Evolutionary conservation across 2,797 vertebrate species (phyloP), one percentile per base, ranked within the genome.

Genomic region (Peromyscus melanophrys): DNA sequence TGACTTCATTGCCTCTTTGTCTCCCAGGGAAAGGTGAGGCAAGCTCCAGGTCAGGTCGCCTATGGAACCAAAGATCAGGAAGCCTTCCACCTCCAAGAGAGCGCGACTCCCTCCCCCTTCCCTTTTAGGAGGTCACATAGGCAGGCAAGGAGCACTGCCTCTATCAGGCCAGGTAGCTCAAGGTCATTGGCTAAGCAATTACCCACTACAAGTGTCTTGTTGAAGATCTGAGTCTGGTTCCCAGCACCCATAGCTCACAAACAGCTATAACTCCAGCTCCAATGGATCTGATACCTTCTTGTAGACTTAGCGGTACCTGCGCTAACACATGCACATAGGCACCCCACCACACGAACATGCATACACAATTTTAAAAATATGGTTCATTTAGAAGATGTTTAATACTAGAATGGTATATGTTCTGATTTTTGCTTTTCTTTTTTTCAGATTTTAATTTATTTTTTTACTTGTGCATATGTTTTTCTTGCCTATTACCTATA

Each of bases 401-500:
- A 80, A 52, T 57, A 80, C 10, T 12, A 80, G 19, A 78, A 78
- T 19, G 43, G 29, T 29, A 29, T 78, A 78, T 82, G 55, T 59
- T 59, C 52, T 40, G 55, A 82, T 59, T 82, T 59, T 81, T 82
- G 80, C 6, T 88, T 75, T 88, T 34, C 84, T 71, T 95, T 75
- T 71, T 6, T 25, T 6, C 37, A 88, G 27, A 13, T 81, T 46
- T 27, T 69, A 61, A 40, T 46, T 92, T 46, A 61, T 40, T 57
- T n/a, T 88, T 88, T 69, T 88, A 93, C 52, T 40, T 73, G 25
- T 31, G 29, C 76, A 27, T 77, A 27, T 52, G 23, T n/a, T 89
- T 91, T 91, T 84, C 73, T 89, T 87, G 13, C 55, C 17, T 73
- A 52, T 94, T 37, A 73, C 46, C 37, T 21, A 95, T 76, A 43